Base-by-base conservation (phyloP, 2,113 vertebrate species). In the Zeus faber region DNA sequence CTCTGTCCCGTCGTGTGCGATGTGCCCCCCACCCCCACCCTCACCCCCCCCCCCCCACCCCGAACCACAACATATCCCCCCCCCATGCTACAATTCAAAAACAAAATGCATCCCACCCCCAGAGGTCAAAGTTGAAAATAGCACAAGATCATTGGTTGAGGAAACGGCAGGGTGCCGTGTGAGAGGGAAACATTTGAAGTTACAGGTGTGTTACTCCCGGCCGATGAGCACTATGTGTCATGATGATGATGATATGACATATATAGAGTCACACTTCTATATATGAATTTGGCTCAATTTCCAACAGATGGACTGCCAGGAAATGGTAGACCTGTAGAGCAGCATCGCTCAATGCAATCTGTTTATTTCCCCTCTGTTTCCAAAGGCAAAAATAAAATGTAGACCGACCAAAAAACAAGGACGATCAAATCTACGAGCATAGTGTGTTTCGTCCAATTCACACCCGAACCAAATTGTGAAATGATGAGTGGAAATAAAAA, bases 191-290 rank as follows among this genome's bases (percentile, higher is more conserved):
- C 70, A 67, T 79, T 41, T 79, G 87, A 77, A 85, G 73, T 74
- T 76, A 51, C 85, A 89, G 89, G 89, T 90, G 81, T 89, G 89
- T 90, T 74, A 51, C 73, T 78, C 70, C 59, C 45, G 74, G 73
- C 75, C 67, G 64, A 78, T 65, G 70, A 68, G n/a, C 54, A 67
- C 60, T 66, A 52, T 81, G 62, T n/a, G 40, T 53, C 14, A 27
- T 29, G 25, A 29, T 49, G 25, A 49, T 49, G 76, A 69, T 71
- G 63, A 78, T 62, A 62, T 59, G 66, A 49, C 88, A 90, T 89
- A 89, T 89, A 89, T 90, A 87, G 89, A 87, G 54, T 61, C 73
- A 65, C 44, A 54, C 68, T 58, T 88, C 88, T 89, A 89, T 89
- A 90, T 89, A 87, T 89, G 88, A 25, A 62, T 58, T 29, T 67